Percentiles rank a stretch among this genome's conserved stretches.
Conservation (phyloP, 2,888 invertebrate species). For the Apomyelois bistriatella region DNA sequence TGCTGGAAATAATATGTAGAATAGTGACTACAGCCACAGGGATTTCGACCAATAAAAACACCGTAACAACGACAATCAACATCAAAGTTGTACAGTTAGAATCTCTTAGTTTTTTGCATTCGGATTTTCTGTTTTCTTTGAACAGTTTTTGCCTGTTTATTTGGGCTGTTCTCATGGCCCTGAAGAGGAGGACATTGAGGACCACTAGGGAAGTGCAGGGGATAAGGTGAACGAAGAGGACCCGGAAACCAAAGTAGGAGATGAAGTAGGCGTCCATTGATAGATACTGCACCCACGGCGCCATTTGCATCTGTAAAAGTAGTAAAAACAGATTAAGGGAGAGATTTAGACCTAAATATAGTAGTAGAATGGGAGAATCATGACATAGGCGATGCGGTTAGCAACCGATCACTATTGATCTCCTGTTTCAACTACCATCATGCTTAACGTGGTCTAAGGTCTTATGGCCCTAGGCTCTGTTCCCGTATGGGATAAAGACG, state of each 20-base stretch:
- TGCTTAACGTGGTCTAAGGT: too few species aligned
- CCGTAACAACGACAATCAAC: conserved; percentile 92
- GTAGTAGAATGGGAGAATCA: too few species aligned
- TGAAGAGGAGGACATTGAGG: conserved; percentile 91
- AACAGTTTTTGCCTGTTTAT: conserved; percentile 87
- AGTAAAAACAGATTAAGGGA: background rate
- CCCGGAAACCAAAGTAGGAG: conserved; percentile 90
- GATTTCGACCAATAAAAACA: conserved; percentile 90
- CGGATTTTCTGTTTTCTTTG: conserved; percentile 86
- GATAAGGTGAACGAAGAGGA: conserved; percentile 93
- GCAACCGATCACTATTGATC: too few species aligned
- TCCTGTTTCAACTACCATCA: too few species aligned
- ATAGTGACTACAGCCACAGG: conserved; percentile 91
- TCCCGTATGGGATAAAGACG: too few species aligned
- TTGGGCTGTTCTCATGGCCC: conserved; percentile 92
- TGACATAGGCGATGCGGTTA: too few species aligned
- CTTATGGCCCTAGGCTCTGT: too few species aligned
- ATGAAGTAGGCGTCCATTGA: conserved; percentile 89
- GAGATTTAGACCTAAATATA: background rate
- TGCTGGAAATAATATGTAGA: conserved; percentile 89
- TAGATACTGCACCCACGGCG: conserved; percentile 86
- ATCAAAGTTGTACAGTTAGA: conserved; percentile 93
- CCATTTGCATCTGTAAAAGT: conserved; percentile 71
- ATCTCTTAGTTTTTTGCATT: conserved; percentile 88
- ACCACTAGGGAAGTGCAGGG: conserved; percentile 94